Conservation (phyloP, 2,797 vertebrate genomes). For the Scomberomorus guttatus region DNA sequence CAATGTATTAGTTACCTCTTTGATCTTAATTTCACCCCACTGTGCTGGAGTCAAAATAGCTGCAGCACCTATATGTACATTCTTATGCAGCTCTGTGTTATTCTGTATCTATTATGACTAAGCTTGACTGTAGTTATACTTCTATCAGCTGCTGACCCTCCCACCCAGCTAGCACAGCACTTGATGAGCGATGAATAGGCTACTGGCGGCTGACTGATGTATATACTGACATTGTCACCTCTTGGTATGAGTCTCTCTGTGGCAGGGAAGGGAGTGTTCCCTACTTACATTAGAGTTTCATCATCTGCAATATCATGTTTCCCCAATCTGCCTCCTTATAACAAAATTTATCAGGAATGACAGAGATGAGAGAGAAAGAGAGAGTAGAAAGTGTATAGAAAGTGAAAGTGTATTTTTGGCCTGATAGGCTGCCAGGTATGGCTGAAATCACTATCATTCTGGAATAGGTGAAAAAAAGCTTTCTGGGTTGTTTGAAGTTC, state of each 20-base stretch:
- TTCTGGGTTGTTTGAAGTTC: too few relatives aligned
- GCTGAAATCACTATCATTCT: too few relatives aligned
- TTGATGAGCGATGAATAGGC: conserved; percentile 13
- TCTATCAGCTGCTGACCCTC: background rate
- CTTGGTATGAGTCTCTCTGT: conserved; percentile 10
- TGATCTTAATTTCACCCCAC: background rate
- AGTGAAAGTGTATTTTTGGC: background rate
- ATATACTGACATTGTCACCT: background rate
- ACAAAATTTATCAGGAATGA: background rate
- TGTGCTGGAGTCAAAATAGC: background rate
- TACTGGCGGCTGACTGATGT: conserved; percentile 4
- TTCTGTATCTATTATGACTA: background rate
- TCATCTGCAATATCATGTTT: conserved; percentile 11
- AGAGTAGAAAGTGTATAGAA: background rate
- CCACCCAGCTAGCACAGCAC: background rate
- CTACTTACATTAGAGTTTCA: conserved; percentile 13
- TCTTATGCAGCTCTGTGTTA: conserved; percentile 4
- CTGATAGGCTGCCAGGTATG: background rate
- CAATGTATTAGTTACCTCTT: background rate
- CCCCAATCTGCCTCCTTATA: background rate
- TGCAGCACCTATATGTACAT: background rate
- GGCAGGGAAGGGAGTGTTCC: background rate
- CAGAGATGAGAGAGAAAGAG: background rate
- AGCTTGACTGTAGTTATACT: background rate
- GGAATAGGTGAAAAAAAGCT: too few relatives aligned